Conservation (phyloP, 2,888 invertebrate genomes). For the Idaea straminata region DNA sequence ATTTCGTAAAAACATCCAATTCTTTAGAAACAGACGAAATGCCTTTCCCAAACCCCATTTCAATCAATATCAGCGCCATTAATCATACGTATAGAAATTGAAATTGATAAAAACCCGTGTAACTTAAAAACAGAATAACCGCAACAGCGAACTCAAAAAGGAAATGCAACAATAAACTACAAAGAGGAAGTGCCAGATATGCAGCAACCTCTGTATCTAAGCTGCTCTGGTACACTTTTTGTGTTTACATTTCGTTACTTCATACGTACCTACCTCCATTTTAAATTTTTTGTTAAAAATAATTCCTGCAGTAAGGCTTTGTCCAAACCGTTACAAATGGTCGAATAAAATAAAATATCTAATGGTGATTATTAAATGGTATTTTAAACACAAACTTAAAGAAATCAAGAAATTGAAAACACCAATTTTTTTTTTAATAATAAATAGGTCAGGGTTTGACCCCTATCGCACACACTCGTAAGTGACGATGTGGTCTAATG, state of each 20-base stretch:
- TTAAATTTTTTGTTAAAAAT: not conserved
- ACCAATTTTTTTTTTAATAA: too few relatives aligned
- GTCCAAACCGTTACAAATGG: not conserved
- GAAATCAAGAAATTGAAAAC: too few relatives aligned
- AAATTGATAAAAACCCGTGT: not conserved
- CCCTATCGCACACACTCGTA: too few relatives aligned
- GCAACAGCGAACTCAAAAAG: slow-evolving; percentile 18
- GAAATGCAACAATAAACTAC: slow-evolving; percentile 38
- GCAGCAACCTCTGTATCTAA: slow-evolving; percentile 27
- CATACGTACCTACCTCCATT: not conserved
- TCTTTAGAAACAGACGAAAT: too few relatives aligned
- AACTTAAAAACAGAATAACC: slow-evolving; percentile 13
- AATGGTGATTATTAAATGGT: too few relatives aligned
- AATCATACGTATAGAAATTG: not conserved
- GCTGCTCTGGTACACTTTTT: slow-evolving; percentile 31
- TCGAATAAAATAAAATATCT: too few relatives aligned
- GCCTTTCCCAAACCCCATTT: too few relatives aligned
- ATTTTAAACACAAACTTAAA: too few relatives aligned
- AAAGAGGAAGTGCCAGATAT: slow-evolving; percentile 39
- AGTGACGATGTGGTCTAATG: too few relatives aligned
- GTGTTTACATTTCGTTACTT: not conserved
- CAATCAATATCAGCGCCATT: too few relatives aligned
- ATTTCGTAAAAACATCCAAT: too few relatives aligned
- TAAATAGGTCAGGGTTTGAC: too few relatives aligned
- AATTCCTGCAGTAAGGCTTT: not conserved